phyloP scores from a whole-genome alignment of 2,113 vertebrate genomes.

The Pelusios castaneus region DNA sequence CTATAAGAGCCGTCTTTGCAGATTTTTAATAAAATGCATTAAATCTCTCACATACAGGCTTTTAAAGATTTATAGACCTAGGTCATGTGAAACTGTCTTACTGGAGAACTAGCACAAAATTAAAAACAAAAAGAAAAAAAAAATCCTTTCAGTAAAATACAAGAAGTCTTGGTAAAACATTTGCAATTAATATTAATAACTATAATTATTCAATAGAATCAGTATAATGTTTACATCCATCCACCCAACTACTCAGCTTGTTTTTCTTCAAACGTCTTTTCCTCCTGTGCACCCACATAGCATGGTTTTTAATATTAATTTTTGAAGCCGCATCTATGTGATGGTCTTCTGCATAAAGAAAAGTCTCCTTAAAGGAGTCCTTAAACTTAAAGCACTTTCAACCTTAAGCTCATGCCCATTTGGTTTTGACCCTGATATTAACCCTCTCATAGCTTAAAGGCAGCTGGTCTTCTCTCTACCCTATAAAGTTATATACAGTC shows the following conservation, averaged over 20 bases:
- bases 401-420: accelerated
- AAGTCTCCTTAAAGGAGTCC: accelerated
- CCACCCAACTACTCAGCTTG: not conserved
- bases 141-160: not conserved
- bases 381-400: accelerated
- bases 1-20: not conserved
- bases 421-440: not conserved
- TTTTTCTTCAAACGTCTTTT: not conserved
- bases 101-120: not conserved
- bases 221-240: not conserved
- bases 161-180: slow-evolving; percentile 17
- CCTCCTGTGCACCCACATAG: not conserved
- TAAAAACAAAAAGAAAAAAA: not conserved
- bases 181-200: not conserved
- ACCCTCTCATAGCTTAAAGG: not conserved
- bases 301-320: not conserved
- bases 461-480: not conserved
- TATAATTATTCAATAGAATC: not conserved
- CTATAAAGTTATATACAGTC: not conserved
- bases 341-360: not conserved
- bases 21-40: slow-evolving; percentile 19
- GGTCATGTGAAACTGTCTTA: slow-evolving; percentile 3
- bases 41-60: not conserved
- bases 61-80: slow-evolving; percentile 2
- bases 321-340: not conserved